Evolutionary conservation across 1,140 invertebrate species (phyloP).

Genomic region (Drosophila paulistorum): DNA sequence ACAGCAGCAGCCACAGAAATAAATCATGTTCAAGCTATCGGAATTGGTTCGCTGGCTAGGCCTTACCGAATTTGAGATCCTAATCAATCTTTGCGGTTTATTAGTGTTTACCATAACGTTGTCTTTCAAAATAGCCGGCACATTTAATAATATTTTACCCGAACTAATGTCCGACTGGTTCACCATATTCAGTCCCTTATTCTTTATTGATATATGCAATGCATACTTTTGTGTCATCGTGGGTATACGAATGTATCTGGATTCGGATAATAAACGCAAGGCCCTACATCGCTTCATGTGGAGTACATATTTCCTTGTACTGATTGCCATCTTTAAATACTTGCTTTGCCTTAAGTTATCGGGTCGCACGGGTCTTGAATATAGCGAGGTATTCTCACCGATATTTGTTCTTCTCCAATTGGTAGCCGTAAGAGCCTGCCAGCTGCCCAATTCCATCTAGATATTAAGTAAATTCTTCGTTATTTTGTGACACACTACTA

Average conservation of each 20-base stretch:
- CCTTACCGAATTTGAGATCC: conserved; percentile 96
- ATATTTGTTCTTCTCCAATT: conserved; percentile 95
- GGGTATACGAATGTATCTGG: conserved; percentile 95
- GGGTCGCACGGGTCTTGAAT: conserved; percentile 91
- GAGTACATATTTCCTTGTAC: conserved; percentile 92
- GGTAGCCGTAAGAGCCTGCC: conserved; percentile 95
- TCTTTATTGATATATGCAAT: conserved; percentile 95
- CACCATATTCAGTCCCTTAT: conserved; percentile 94
- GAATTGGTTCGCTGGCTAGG: conserved; percentile 97
- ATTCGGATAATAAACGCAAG: conserved; percentile 89
- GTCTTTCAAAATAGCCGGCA: conserved; percentile 88
- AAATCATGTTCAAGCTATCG: conserved; percentile 90
- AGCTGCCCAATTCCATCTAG: conserved; percentile 85
- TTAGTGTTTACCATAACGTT: conserved; percentile 93
- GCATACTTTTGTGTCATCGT: conserved; percentile 97
- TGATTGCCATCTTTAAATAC: conserved; percentile 96
- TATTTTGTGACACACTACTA: no score
- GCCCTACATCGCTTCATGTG: conserved; percentile 92
- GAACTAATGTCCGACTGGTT: conserved; percentile 87
- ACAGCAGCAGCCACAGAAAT: conserved; percentile 18
- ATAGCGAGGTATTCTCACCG: conserved; percentile 96
- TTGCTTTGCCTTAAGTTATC: conserved; percentile 94
- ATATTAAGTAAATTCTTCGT: background rate
- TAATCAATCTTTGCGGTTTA: conserved; percentile 92
- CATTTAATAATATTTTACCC: conserved; percentile 84